phyloP scores from a whole-genome alignment of 2,113 vertebrate species.

The Zingel zingel region DNA sequence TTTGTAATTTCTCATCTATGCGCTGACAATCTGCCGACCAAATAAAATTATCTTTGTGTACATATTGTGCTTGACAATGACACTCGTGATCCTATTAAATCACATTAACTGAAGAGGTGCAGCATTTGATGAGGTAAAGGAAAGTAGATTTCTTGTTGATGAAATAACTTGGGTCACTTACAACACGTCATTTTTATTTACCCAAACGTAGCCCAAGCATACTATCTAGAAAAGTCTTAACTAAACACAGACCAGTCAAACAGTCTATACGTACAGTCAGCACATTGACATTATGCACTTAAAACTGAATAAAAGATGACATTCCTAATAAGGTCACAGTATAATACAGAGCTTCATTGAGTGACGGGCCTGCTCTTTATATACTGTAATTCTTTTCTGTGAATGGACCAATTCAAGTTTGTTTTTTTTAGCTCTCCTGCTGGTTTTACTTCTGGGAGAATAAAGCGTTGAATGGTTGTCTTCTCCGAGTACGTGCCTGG shows the following conservation, averaged over 20 bases:
- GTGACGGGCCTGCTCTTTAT: not conserved
- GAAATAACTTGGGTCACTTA: not conserved
- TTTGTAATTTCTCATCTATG: slow-evolving; percentile 15
- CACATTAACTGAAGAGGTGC: not conserved
- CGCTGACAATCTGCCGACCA: slow-evolving; percentile 15
- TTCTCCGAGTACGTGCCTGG: slow-evolving; percentile 87
- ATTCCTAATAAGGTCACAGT: not conserved
- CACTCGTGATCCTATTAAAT: not conserved
- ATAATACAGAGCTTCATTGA: not conserved
- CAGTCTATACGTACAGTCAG: not conserved
- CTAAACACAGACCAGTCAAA: not conserved
- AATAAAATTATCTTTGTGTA: slow-evolving; percentile 41
- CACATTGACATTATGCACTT: not conserved
- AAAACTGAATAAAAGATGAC: not conserved
- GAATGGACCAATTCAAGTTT: not conserved
- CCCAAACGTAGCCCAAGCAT: not conserved
- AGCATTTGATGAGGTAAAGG: not conserved
- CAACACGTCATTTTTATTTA: slow-evolving; percentile 30
- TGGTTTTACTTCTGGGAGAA: slow-evolving; percentile 92
- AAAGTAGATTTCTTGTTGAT: not conserved
- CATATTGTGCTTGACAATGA: not conserved
- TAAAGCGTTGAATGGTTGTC: slow-evolving; percentile 89
- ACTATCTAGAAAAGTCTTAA: not conserved
- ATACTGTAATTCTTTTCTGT: not conserved
- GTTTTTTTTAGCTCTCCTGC: slow-evolving; percentile 80